phyloP scores from a whole-genome alignment of 2,797 vertebrate genomes.

The Netta rufina region DNA sequence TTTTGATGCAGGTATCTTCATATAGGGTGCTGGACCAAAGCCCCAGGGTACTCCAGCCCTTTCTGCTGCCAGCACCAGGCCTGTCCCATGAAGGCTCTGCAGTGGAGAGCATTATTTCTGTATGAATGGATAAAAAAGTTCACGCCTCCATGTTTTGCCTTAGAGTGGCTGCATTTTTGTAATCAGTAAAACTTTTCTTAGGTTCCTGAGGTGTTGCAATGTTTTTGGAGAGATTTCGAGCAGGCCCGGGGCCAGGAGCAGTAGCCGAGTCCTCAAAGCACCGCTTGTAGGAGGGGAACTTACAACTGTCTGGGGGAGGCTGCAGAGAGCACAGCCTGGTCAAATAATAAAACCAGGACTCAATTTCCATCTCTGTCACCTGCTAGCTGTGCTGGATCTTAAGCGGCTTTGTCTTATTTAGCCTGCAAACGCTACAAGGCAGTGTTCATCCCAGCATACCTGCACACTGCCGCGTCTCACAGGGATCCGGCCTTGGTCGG shows the following conservation, averaged over 20 bases:
- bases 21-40: background rate
- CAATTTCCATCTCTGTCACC: background rate
- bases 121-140: background rate
- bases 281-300: background rate
- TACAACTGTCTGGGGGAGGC: background rate
- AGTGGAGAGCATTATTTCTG: background rate
- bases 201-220: background rate
- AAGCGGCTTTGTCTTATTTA: background rate
- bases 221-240: background rate
- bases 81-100: background rate
- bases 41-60: background rate
- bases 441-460: background rate
- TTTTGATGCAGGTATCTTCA: background rate
- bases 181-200: background rate
- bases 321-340: background rate
- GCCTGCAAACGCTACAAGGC: background rate
- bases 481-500: background rate
- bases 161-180: background rate
- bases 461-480: background rate
- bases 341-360: background rate
- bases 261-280: background rate
- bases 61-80: background rate
- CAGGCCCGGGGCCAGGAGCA: background rate
- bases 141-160: background rate
- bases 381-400: background rate